These are phyloP conservation scores for Yponomeuta evonymella DNA, from an alignment of 2,888 invertebrate species.

Conservation along the genomic window DNA sequence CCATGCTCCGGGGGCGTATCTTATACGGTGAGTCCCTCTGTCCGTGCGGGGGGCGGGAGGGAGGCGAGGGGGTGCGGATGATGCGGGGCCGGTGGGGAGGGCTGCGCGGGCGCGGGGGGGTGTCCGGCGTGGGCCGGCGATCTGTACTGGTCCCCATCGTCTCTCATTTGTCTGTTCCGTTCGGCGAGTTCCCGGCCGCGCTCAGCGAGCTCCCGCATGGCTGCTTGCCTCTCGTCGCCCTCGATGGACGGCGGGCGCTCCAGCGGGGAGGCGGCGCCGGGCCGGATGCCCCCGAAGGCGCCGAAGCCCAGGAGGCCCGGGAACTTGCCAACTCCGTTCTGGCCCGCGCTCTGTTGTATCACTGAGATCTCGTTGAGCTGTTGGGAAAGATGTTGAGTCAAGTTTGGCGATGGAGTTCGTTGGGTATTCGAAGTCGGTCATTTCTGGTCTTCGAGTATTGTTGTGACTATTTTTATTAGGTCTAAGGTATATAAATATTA, in stretches of 20 bases:
- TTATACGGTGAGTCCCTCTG: conserved; percentile 85
- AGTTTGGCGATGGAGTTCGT: background rate
- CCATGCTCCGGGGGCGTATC: conserved; percentile 16
- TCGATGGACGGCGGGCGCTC: conserved; percentile 66
- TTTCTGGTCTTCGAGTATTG: no score
- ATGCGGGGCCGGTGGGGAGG: conserved; percentile 64
- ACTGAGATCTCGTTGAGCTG: conserved; percentile 89
- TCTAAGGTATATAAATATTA: no score
- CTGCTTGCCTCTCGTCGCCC: conserved; percentile 64
- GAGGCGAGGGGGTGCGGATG: conserved; percentile 72
- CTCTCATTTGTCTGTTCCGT: conserved; percentile 68
- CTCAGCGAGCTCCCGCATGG: conserved; percentile 72
- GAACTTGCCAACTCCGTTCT: conserved; percentile 83
- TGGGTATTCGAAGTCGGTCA: background rate
- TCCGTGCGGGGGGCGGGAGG: conserved; percentile 78
- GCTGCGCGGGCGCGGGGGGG: conserved; percentile 49
- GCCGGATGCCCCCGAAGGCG: conserved; percentile 76
- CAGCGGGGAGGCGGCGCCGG: conserved; percentile 73
- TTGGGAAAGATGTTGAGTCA: conserved; percentile 30
- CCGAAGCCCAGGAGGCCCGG: conserved; percentile 87
- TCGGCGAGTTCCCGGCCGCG: conserved; percentile 73
- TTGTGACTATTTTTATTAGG: no score
- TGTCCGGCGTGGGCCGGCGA: conserved; percentile 47
- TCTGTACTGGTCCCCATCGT: conserved; percentile 57
- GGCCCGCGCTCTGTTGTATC: conserved; percentile 83